A percentile compares a stretch with the other conserved stretches of the same genome.
Conservation (phyloP, 2,888 invertebrate genomes). For the Antheraea assamensis region DNA sequence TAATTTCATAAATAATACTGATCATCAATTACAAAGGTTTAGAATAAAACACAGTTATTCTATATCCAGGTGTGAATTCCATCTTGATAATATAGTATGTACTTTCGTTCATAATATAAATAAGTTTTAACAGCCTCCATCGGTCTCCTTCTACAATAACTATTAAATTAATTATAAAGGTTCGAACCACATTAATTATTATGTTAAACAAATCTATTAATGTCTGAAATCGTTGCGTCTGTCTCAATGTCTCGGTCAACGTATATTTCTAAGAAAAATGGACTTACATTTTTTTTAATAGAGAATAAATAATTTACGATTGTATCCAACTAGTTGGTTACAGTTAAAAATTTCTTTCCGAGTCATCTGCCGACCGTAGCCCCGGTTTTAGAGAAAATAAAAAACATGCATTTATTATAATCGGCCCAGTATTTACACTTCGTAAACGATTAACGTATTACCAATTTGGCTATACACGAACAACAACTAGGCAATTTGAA, state of each 20-base stretch:
- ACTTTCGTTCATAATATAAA: not conserved
- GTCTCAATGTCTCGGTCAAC: not conserved
- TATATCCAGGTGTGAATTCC: not conserved
- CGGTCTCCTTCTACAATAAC: not conserved
- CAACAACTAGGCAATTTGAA: constrained; percentile 89
- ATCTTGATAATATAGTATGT: not conserved
- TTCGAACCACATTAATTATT: not conserved
- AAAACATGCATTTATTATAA: too few species aligned
- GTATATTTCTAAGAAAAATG: too few species aligned
- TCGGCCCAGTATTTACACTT: not conserved
- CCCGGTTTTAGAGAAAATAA: not conserved
- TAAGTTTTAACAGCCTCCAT: not conserved
- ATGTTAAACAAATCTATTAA: not conserved
- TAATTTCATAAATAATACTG: not conserved
- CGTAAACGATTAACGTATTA: not conserved
- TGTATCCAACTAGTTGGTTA: too few species aligned
- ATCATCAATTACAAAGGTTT: not conserved
- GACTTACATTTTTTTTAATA: too few species aligned
- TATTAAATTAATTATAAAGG: not conserved
- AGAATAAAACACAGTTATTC: not conserved
- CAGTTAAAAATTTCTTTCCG: not conserved
- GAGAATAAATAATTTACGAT: too few species aligned
- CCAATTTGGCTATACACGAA: constrained; percentile 77
- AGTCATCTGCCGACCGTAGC: not conserved
- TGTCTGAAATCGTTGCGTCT: not conserved